Percentiles rank a stretch among this genome's conserved stretches.
Evolutionary conservation across 1,140 invertebrate species (phyloP).

Genomic region (Cotesia glomerata): DNA sequence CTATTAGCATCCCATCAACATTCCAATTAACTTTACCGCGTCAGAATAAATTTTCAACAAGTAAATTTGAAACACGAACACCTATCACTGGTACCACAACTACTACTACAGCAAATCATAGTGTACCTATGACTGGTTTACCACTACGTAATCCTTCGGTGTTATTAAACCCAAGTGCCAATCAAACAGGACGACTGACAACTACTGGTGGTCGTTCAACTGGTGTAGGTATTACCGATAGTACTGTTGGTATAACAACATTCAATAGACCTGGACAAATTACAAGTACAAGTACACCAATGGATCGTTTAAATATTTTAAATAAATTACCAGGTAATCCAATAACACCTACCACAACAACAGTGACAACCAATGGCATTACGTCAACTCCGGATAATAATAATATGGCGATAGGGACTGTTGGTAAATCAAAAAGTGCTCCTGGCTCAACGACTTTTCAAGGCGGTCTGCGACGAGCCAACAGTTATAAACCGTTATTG

Average conservation of each 20-base stretch:
- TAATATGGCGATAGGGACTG: conserved; percentile 44
- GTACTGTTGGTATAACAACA: conserved; percentile 44
- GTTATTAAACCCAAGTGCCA: conserved; percentile 53
- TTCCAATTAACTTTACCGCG: conserved; percentile 56
- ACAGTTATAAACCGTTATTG: conserved; percentile 53
- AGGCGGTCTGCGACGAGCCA: conserved; percentile 53
- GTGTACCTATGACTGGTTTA: conserved; percentile 39
- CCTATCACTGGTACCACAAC: conserved; percentile 34
- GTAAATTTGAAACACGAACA: conserved; percentile 51
- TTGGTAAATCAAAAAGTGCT: conserved; percentile 47
- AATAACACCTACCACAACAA: conserved; percentile 4
- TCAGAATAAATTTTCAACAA: conserved; percentile 51
- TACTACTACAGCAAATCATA: conserved; percentile 39
- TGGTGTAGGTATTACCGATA: conserved; percentile 48
- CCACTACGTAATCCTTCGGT: conserved; percentile 48
- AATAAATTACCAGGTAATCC: conserved; percentile 39
- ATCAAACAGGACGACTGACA: conserved; percentile 48
- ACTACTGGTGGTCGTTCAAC: conserved; percentile 39
- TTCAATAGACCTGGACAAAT: conserved; percentile 54
- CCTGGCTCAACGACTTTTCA: conserved; percentile 41
- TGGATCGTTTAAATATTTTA: conserved; percentile 53
- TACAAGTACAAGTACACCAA: conserved; percentile 57
- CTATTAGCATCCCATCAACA: conserved; percentile 46
- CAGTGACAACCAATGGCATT: background rate
- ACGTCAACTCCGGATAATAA: conserved; percentile 50